phyloP scores from a whole-genome alignment of 2,797 vertebrate species.

The Dallia pectoralis region DNA sequence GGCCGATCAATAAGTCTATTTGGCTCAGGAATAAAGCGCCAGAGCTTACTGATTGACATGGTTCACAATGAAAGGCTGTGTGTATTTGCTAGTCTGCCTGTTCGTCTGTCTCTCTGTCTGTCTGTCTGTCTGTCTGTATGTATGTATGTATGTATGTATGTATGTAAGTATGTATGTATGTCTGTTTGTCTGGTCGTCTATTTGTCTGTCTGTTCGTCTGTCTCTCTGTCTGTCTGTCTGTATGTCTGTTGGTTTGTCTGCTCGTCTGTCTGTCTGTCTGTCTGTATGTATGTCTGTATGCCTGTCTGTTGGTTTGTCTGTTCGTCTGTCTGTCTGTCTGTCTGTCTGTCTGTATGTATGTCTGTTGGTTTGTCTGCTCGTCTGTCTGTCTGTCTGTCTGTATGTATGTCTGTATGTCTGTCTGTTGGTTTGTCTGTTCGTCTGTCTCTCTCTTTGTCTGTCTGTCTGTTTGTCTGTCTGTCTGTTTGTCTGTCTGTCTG shows the following conservation, averaged over 20 bases:
- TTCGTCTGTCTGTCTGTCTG: neutral
- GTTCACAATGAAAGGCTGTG: slow-evolving; percentile 31
- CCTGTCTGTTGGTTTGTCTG: neutral
- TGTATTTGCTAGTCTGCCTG: neutral
- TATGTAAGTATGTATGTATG: too few species aligned
- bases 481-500: too few species aligned
- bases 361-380: neutral
- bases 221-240: too few species aligned
- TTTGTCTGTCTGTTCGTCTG: neutral
- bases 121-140: neutral
- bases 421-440: too few species aligned
- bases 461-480: neutral
- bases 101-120: neutral
- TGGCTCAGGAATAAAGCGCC: slow-evolving; percentile 37
- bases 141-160: neutral
- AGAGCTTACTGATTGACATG: slow-evolving; percentile 48
- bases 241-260: too few species aligned
- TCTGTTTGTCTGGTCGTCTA: too few species aligned
- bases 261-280: neutral
- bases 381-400: neutral
- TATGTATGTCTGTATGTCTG: too few species aligned
- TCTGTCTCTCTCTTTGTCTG: neutral
- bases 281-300: neutral
- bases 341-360: too few species aligned
- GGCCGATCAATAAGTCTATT: slow-evolving; percentile 56